Percentiles rank a stretch among this genome's conserved stretches.
Evolutionary conservation across 2,797 vertebrate genomes (phyloP).

Genomic region (Psittacula echo): DNA sequence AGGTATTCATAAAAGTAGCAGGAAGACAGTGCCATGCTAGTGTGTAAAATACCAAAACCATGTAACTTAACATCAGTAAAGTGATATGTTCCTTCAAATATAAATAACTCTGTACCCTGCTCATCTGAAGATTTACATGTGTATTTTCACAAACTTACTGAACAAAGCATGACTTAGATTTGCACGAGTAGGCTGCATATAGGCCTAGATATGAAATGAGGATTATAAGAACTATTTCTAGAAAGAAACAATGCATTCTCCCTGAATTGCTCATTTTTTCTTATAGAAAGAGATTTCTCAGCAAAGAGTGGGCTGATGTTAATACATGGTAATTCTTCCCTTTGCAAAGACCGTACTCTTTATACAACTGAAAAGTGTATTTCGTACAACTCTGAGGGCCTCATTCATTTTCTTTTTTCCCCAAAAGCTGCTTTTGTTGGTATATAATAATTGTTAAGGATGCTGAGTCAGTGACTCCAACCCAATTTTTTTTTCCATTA

Average conservation of each 20-base stretch:
- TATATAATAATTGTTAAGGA: conserved; percentile 2
- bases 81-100: not conserved
- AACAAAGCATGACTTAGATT: conserved; percentile 9
- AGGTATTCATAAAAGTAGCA: not conserved
- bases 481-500: not conserved
- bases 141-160: not conserved
- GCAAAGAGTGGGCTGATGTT: conserved; percentile 31
- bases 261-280: not conserved
- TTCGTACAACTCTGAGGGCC: not conserved
- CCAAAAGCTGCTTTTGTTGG: not conserved
- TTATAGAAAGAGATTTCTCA: conserved; percentile 38
- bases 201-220: conserved; percentile 9
- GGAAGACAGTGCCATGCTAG: not conserved
- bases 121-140: not conserved
- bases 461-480: not conserved
- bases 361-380: not conserved
- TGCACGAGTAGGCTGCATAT: not conserved
- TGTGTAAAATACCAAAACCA: not conserved
- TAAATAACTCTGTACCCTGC: not conserved
- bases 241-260: conserved; percentile 14
- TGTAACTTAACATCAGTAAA: not conserved
- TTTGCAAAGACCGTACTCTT: not conserved
- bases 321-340: conserved; percentile 34
- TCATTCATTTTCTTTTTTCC: not conserved
- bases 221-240: conserved; percentile 2